Percentiles rank a stretch among this genome's conserved stretches.
phyloP scores from a whole-genome alignment of 1,140 invertebrate genomes.

The Drosophila orena region DNA sequence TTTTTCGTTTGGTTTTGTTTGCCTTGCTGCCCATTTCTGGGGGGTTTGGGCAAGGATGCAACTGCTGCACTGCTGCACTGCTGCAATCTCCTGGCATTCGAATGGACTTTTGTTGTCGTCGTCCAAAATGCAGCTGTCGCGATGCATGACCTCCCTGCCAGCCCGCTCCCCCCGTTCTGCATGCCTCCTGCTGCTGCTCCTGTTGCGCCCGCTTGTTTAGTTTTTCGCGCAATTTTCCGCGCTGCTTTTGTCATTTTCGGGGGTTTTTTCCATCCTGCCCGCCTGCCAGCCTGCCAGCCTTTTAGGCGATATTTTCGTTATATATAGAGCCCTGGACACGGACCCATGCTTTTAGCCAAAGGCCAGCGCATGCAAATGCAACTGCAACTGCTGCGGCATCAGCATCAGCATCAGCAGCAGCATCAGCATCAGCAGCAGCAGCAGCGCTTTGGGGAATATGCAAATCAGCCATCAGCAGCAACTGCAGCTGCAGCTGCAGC shows the following conservation, averaged over 20 bases:
- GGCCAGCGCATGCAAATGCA: conserved; percentile 54
- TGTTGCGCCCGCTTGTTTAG: conserved; percentile 58
- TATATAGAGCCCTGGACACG: conserved; percentile 42
- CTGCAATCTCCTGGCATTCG: conserved; percentile 43
- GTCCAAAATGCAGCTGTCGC: conserved; percentile 64
- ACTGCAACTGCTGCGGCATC: conserved; percentile 65
- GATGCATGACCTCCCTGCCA: conserved; percentile 6
- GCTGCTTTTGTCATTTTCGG: conserved; percentile 71
- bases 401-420: conserved; percentile 59
- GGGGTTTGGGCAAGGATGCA: conserved; percentile 20
- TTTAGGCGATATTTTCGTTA: conserved; percentile 54
- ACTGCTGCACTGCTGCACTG: conserved; percentile 58
- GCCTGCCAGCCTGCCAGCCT: conserved; percentile 9
- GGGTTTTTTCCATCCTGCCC: conserved; percentile 34
- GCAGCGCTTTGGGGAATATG: conserved; percentile 77
- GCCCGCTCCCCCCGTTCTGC: too few relatives aligned
- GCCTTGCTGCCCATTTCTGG: not conserved
- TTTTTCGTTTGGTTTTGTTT: conserved; percentile 53
- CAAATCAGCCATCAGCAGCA: conserved; percentile 74
- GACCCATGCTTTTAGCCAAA: conserved; percentile 66
- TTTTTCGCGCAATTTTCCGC: conserved; percentile 82
- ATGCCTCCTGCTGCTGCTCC: not conserved
- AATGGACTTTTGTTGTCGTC: conserved; percentile 71
- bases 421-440: conserved; percentile 48
- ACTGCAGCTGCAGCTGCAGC: conserved; percentile 33